These are phyloP conservation scores for Laupala kohalensis DNA, from an alignment of 1,140 invertebrate genomes.

Conservation along the genomic window DNA sequence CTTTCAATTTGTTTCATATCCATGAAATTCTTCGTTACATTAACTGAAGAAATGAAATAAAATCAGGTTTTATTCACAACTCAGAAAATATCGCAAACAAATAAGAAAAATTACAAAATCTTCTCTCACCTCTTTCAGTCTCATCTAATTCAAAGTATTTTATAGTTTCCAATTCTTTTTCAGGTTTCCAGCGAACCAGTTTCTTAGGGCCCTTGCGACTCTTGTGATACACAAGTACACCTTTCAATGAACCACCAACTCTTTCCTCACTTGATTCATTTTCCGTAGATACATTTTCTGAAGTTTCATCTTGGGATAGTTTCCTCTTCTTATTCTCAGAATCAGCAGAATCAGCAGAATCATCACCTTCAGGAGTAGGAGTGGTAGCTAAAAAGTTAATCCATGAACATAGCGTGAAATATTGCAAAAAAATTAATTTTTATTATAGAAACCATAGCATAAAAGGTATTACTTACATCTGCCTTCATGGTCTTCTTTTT, in stretches of 20 bases:
- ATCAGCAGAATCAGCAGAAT: neutral
- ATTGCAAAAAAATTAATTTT: neutral
- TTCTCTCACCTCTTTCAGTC: constrained; percentile 56
- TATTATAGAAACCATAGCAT: neutral
- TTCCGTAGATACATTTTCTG: neutral
- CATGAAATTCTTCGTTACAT: constrained; percentile 84
- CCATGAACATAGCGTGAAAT: neutral
- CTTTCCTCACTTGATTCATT: constrained; percentile 4
- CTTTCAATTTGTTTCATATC: constrained; percentile 86
- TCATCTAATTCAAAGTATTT: constrained; percentile 87
- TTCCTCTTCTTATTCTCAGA: neutral
- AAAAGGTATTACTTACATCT: neutral
- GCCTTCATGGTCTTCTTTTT: neutral
- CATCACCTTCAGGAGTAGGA: neutral
- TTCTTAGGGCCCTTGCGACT: constrained; percentile 61
- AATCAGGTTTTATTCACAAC: neutral
- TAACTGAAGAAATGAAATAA: constrained; percentile 42
- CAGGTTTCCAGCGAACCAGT: constrained; percentile 65
- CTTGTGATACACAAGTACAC: constrained; percentile 52
- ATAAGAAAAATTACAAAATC: neutral
- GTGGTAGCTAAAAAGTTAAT: neutral
- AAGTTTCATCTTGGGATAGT: neutral
- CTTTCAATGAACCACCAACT: constrained; percentile 27
- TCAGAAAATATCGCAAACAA: neutral
- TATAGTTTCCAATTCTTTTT: constrained; percentile 63